phyloP scores from a whole-genome alignment of 2,797 vertebrate genomes.

The Lophius americanus region DNA sequence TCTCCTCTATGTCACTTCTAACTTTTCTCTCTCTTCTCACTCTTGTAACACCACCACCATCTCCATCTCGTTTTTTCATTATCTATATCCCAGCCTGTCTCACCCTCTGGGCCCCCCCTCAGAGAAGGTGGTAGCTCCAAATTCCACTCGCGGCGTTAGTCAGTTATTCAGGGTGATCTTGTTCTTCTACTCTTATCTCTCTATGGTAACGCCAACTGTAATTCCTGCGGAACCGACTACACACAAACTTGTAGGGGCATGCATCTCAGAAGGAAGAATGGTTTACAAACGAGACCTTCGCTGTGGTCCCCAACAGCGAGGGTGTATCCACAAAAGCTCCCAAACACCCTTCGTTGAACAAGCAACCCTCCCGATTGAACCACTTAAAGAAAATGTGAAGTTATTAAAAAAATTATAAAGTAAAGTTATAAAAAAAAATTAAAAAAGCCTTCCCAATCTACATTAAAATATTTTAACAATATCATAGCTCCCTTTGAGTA shows the following conservation, averaged over 20 bases:
- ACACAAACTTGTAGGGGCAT: constrained; percentile 26
- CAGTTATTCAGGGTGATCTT: constrained; percentile 76
- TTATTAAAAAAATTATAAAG: no score
- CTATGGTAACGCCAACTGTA: constrained; percentile 74
- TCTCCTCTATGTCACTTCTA: no score
- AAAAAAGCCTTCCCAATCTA: no score
- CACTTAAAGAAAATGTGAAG: no score
- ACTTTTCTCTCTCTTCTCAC: constrained; percentile 15
- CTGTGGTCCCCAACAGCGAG: no score
- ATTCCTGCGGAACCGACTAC: constrained; percentile 56
- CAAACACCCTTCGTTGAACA: no score
- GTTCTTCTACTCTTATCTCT: constrained; percentile 69
- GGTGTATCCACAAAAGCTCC: no score
- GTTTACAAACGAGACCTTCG: constrained; percentile 28
- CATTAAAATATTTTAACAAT: no score
- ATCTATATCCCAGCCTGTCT: constrained; percentile 16
- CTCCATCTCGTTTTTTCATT: constrained; percentile 6
- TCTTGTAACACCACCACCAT: constrained; percentile 6
- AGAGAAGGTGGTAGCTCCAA: constrained; percentile 64
- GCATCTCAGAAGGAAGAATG: constrained; percentile 49
- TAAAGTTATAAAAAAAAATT: no score
- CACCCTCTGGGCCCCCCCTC: constrained; percentile 28
- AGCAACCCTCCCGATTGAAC: no score
- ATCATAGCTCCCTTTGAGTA: no score
- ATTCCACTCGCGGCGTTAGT: constrained; percentile 27